Percentiles rank a stretch among this genome's conserved stretches.
These are phyloP conservation scores for Trypoxylon attenuatum DNA, from an alignment of 2,888 invertebrate species.

Conservation along the genomic window DNA sequence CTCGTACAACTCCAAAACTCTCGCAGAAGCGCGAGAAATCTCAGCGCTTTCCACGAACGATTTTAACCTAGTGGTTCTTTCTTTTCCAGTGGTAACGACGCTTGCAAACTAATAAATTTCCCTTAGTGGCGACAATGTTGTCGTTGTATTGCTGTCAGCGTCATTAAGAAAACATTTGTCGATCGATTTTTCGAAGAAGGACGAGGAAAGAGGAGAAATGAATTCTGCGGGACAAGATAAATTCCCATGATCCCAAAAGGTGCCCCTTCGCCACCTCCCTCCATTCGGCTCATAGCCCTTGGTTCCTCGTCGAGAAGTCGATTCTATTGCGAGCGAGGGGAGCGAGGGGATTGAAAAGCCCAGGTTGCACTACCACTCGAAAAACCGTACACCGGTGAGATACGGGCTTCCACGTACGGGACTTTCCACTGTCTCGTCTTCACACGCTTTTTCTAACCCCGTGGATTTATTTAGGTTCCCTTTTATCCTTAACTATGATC, in stretches of 20 bases:
- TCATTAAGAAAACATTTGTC: slow-evolving; percentile 3
- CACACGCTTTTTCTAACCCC: slow-evolving; percentile 44
- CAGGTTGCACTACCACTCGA: slow-evolving; percentile 21
- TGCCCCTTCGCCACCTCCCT: too few species aligned
- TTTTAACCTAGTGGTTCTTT: too few species aligned
- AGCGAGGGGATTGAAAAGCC: slow-evolving; percentile 29
- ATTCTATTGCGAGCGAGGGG: slow-evolving; percentile 24
- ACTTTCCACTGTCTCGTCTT: slow-evolving; percentile 45
- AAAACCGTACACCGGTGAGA: slow-evolving; percentile 26
- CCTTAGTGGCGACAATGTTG: slow-evolving; percentile 2
- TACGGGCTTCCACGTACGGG: slow-evolving; percentile 45
- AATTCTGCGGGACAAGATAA: slow-evolving; percentile 34
- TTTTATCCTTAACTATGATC: background rate
- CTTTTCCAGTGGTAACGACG: background rate
- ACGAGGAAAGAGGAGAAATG: slow-evolving; percentile 7
- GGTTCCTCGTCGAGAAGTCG: slow-evolving; percentile 12
- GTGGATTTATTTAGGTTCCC: slow-evolving; percentile 25
- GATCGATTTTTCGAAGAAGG: slow-evolving; percentile 9
- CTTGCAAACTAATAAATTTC: background rate
- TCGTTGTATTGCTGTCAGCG: background rate
- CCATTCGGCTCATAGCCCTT: background rate
- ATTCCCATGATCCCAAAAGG: slow-evolving; percentile 42
- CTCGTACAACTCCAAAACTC: too few species aligned
- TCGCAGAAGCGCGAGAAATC: too few species aligned
- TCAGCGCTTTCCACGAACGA: too few species aligned